phyloP scores from a whole-genome alignment of 2,888 invertebrate genomes.

The Leptothorax acervorum region DNA sequence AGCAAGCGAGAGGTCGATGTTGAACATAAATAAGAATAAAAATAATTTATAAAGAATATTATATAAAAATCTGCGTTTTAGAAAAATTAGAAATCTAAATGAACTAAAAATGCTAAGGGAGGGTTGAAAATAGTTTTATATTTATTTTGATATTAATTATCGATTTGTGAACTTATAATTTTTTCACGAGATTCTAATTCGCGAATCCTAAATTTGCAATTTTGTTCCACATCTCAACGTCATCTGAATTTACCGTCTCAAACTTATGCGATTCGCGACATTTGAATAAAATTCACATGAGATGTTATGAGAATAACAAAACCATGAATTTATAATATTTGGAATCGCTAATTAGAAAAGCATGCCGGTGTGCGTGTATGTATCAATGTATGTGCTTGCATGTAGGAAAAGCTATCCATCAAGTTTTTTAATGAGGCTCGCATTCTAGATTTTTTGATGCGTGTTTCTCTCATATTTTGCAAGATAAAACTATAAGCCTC shows the following conservation, averaged over 20 bases:
- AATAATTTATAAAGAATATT: background rate
- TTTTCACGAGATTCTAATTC: background rate
- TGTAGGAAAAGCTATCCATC: background rate
- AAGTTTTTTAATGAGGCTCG: constrained; percentile 25
- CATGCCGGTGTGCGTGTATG: background rate
- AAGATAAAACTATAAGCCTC: background rate
- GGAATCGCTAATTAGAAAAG: background rate
- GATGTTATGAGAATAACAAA: background rate
- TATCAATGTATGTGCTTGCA: too few species aligned
- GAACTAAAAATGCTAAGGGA: background rate
- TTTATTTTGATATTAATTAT: background rate
- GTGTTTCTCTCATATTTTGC: constrained; percentile 1
- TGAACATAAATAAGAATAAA: background rate
- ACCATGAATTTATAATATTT: background rate
- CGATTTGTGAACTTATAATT: background rate
- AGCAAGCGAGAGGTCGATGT: background rate
- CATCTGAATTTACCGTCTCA: background rate
- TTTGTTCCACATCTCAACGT: background rate
- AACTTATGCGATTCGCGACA: background rate
- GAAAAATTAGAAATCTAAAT: background rate
- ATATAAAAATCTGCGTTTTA: background rate
- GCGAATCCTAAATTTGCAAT: background rate
- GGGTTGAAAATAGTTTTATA: background rate
- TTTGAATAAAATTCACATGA: background rate
- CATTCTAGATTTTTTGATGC: constrained; percentile 17